These are phyloP conservation scores for Pipistrellus pipistrellus DNA, from an alignment of 2,797 vertebrate genomes.

Conservation along the genomic window DNA sequence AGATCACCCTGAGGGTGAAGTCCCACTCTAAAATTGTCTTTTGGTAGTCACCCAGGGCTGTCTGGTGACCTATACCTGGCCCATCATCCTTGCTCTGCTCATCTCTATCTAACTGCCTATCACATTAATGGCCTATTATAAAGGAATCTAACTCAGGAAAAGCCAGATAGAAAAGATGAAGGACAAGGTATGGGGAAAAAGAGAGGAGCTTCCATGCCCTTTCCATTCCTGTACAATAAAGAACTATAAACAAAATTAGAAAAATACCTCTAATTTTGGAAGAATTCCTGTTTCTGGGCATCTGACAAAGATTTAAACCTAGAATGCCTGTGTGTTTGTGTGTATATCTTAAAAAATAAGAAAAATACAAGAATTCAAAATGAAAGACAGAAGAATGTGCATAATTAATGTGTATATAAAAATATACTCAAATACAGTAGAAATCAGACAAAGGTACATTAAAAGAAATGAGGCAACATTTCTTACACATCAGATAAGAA, in stretches of 20 bases:
- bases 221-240: neutral
- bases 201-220: neutral
- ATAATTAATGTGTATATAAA: neutral
- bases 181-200: neutral
- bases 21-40: too few relatives aligned
- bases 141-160: neutral
- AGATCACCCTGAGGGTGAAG: too few relatives aligned
- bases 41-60: too few relatives aligned
- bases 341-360: neutral
- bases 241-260: neutral
- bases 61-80: too few relatives aligned
- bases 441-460: neutral
- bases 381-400: neutral
- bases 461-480: neutral
- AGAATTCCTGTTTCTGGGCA: neutral
- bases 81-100: too few relatives aligned
- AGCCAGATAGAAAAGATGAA: neutral
- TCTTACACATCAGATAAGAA: neutral
- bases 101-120: too few relatives aligned
- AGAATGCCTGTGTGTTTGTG: neutral
- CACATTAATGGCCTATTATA: neutral
- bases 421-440: neutral
- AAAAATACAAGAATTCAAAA: neutral
- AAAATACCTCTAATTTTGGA: neutral
- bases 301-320: neutral